phyloP scores from a whole-genome alignment of 1,140 invertebrate species.

The Drosophila pandora region DNA sequence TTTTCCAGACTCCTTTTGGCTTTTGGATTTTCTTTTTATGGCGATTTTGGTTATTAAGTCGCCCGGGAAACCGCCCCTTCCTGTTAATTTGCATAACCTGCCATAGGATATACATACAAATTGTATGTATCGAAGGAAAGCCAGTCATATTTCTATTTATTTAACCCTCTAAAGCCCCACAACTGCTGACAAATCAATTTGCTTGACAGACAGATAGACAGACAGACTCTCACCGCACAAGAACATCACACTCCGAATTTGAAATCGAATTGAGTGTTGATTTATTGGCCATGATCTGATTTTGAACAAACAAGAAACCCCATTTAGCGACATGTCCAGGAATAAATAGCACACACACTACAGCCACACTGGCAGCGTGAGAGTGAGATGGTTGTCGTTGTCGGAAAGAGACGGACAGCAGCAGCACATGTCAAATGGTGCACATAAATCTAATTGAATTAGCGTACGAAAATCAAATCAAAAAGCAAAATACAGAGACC shows the following conservation, averaged over 20 bases:
- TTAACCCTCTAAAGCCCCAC: slow-evolving; percentile 19
- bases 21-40: slow-evolving; percentile 14
- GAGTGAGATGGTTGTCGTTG: not conserved
- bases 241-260: slow-evolving; percentile 4
- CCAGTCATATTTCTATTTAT: slow-evolving; percentile 5
- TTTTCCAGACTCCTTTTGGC: slow-evolving; percentile 33
- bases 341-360: slow-evolving; percentile 56
- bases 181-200: slow-evolving; percentile 54
- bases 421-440: slow-evolving; percentile 61
- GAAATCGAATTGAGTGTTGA: slow-evolving; percentile 76
- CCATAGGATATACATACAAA: slow-evolving; percentile 1
- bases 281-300: slow-evolving; percentile 80
- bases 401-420: not conserved
- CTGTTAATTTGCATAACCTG: slow-evolving; percentile 37
- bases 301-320: slow-evolving; percentile 76
- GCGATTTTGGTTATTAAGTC: slow-evolving; percentile 35
- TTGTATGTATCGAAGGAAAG: too few relatives aligned
- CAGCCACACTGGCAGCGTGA: not conserved
- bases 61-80: slow-evolving; percentile 30
- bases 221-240: not conserved
- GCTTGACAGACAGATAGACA: slow-evolving; percentile 1
- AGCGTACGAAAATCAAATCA: slow-evolving; percentile 73
- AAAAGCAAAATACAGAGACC: slow-evolving; percentile 10
- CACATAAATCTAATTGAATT: slow-evolving; percentile 78
- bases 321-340: slow-evolving; percentile 74